Conservation (phyloP, 1,140 invertebrate species). For the Fopius arisanus region DNA sequence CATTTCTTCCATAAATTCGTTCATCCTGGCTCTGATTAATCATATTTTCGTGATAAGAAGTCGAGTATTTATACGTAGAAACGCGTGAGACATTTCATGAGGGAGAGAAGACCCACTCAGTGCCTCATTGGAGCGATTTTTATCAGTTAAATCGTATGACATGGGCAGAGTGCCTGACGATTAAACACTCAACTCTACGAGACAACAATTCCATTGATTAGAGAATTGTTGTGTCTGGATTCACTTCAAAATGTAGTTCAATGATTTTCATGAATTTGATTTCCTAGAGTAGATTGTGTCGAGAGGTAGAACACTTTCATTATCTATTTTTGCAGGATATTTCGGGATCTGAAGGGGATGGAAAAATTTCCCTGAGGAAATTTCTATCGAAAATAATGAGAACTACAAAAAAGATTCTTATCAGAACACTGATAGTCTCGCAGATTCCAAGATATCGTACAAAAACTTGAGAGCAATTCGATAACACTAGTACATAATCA, state of each 20-base stretch:
- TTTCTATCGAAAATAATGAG: no score
- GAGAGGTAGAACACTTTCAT: no score
- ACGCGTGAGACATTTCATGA: neutral
- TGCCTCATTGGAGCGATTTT: conserved; percentile 27
- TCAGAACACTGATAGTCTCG: no score
- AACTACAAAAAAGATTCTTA: no score
- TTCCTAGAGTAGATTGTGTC: neutral
- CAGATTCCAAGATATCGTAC: no score
- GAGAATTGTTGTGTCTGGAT: conserved; percentile 26
- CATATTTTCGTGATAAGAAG: neutral
- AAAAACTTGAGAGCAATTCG: no score
- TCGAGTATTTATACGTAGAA: conserved; percentile 1
- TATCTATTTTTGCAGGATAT: no score
- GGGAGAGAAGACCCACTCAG: neutral
- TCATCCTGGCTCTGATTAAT: neutral
- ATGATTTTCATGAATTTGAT: neutral
- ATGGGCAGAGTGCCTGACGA: conserved; percentile 35
- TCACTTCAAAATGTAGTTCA: conserved; percentile 5
- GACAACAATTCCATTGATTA: conserved; percentile 6
- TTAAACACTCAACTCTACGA: neutral
- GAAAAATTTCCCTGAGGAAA: no score
- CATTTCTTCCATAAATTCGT: neutral
- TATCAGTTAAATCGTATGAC: conserved; percentile 40
- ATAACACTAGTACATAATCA: no score
- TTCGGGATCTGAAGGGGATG: no score